phyloP scores from a whole-genome alignment of 2,888 invertebrate species.

The Glaucopsyche alexis region DNA sequence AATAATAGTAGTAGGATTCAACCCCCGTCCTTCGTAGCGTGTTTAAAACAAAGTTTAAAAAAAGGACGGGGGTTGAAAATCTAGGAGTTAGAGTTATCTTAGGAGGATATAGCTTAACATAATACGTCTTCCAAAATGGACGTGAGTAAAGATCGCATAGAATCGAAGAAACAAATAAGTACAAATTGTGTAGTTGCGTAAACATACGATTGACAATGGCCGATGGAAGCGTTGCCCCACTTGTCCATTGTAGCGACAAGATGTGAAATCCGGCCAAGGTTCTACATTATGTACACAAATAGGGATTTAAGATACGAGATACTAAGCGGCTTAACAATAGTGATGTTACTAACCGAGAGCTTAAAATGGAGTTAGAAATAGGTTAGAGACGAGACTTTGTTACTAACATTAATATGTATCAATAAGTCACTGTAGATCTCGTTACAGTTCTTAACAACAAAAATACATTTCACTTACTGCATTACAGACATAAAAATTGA shows the following conservation, averaged over 20 bases:
- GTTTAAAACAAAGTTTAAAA: background rate
- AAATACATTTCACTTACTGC: background rate
- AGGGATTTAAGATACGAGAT: conserved; percentile 17
- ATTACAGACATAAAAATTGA: background rate
- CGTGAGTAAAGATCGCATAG: conserved; percentile 11
- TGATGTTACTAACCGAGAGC: conserved; percentile 9
- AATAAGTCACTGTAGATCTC: background rate
- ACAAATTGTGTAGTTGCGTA: conserved; percentile 43
- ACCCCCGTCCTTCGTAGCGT: too few relatives aligned
- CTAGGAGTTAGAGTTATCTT: too few relatives aligned
- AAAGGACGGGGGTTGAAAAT: background rate
- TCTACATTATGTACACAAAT: conserved; percentile 27
- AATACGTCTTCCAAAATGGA: background rate
- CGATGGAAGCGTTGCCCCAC: conserved; percentile 56
- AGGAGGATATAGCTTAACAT: background rate
- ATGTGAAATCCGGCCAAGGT: conserved; percentile 73
- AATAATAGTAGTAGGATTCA: too few relatives aligned
- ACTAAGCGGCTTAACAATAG: conserved; percentile 17
- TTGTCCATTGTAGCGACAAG: conserved; percentile 64
- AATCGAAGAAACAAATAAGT: conserved; percentile 19
- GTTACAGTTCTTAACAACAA: background rate
- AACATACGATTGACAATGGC: conserved; percentile 60
- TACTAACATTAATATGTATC: background rate
- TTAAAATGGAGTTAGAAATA: background rate
- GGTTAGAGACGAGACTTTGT: background rate